phyloP scores from a whole-genome alignment of 1,140 invertebrate species.

The Cotesia chilonis region DNA sequence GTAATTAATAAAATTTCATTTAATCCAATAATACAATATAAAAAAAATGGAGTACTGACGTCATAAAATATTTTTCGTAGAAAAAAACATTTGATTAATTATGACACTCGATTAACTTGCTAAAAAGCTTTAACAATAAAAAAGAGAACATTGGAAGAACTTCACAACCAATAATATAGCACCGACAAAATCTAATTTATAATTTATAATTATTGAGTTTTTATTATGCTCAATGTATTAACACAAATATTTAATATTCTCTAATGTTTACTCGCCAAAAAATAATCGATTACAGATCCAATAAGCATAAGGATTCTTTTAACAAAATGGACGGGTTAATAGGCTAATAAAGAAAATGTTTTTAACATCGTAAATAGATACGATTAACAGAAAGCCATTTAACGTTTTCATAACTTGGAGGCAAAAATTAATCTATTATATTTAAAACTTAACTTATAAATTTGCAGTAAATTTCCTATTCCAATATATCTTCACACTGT shows the following conservation, averaged over 20 bases:
- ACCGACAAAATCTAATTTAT: background rate
- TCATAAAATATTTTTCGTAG: no score
- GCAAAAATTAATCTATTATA: no score
- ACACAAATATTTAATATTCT: constrained; percentile 5
- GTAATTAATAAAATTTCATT: no score
- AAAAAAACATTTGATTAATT: no score
- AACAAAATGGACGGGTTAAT: constrained; percentile 46
- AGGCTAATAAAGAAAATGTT: constrained; percentile 15
- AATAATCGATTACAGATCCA: constrained; percentile 36
- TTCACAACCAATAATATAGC: constrained; percentile 24
- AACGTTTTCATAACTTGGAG: background rate
- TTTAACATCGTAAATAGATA: background rate
- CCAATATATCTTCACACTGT: background rate
- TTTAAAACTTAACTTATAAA: background rate
- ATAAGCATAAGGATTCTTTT: constrained; percentile 26
- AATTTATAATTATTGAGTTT: constrained; percentile 13
- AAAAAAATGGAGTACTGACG: no score
- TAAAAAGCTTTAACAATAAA: background rate
- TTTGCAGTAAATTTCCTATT: background rate
- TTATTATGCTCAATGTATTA: constrained; percentile 35
- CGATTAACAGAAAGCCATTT: background rate
- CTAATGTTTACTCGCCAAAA: constrained; percentile 19
- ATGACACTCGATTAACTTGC: background rate
- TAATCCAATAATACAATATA: no score
- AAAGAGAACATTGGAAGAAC: constrained; percentile 22